A percentile compares a stretch with the other conserved stretches of the same genome.
These are phyloP conservation scores for Apotomis capreana DNA, from an alignment of 2,888 invertebrate genomes.

Conservation along the genomic window DNA sequence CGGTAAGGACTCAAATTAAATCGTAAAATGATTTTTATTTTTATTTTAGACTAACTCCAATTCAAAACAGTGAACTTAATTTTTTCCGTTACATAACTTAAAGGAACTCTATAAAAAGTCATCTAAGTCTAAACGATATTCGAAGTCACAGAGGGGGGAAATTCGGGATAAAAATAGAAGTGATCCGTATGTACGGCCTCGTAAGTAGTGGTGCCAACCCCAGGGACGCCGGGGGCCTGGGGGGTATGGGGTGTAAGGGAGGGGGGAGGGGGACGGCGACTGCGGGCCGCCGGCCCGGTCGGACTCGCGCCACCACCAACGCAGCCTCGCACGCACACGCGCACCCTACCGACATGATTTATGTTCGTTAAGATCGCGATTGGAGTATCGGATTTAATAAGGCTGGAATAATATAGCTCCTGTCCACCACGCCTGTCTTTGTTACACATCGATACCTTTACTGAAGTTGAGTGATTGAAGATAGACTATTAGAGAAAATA, in stretches of 20 bases:
- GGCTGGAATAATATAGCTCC: conserved; percentile 46
- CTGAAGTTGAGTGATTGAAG: too few species aligned
- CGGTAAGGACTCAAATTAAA: too few species aligned
- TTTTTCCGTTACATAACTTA: not conserved
- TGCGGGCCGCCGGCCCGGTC: conserved; percentile 6
- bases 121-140: conserved; percentile 12
- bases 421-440: not conserved
- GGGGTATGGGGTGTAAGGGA: conserved; percentile 43
- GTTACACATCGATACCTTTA: not conserved
- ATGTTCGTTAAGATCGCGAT: conserved; percentile 59
- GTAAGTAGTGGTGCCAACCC: conserved; percentile 54
- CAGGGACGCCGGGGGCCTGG: conserved; percentile 50
- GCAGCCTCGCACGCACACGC: conserved; percentile 47
- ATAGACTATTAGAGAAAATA: too few species aligned
- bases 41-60: not conserved
- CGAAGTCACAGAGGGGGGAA: conserved; percentile 50
- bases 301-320: conserved; percentile 12
- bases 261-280: conserved; percentile 18
- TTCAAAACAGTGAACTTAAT: not conserved
- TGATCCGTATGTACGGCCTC: conserved; percentile 60
- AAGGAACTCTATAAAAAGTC: not conserved
- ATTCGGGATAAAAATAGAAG: conserved; percentile 62
- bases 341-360: conserved; percentile 59
- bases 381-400: conserved; percentile 59
- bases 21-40: too few species aligned